A percentile compares a stretch with the other conserved stretches of the same genome.
These are phyloP conservation scores for Elysia chlorotica DNA, from an alignment of 1,140 invertebrate species.

Conservation along the genomic window DNA sequence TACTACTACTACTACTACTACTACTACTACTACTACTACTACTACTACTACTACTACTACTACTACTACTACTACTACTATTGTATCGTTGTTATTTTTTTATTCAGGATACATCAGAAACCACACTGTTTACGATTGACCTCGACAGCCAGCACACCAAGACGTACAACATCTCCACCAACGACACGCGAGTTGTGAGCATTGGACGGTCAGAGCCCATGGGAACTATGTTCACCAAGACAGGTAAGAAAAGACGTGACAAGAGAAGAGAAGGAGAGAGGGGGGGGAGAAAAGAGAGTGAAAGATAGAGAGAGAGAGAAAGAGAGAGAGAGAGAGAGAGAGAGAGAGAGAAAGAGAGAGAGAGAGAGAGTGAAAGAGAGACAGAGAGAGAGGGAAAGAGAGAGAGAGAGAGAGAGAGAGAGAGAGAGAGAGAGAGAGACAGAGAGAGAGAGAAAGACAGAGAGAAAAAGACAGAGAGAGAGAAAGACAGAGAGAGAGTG, in stretches of 20 bases:
- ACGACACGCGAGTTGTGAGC: not conserved
- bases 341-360: not conserved
- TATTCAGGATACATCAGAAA: not conserved
- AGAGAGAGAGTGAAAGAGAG: too few relatives aligned
- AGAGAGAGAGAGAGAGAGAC: not conserved
- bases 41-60: conserved; percentile 26
- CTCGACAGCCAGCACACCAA: not conserved
- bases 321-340: not conserved
- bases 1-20: conserved; percentile 28
- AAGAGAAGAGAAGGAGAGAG: not conserved
- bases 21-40: conserved; percentile 27
- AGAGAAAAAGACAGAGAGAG: too few relatives aligned
- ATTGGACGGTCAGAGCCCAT: not conserved
- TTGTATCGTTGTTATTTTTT: not conserved
- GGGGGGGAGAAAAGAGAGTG: not conserved
- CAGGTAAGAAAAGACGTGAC: not conserved
- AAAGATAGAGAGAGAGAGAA: not conserved
- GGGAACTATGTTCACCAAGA: not conserved
- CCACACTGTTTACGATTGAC: not conserved
- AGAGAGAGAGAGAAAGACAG: too few relatives aligned
- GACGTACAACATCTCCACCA: not conserved
- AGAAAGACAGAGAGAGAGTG: too few relatives aligned
- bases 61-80: conserved; percentile 21
- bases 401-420: not conserved
- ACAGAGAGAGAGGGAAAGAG: not conserved